Conservation (phyloP, 2,113 vertebrate genomes). For the Steatornis caripensis region DNA sequence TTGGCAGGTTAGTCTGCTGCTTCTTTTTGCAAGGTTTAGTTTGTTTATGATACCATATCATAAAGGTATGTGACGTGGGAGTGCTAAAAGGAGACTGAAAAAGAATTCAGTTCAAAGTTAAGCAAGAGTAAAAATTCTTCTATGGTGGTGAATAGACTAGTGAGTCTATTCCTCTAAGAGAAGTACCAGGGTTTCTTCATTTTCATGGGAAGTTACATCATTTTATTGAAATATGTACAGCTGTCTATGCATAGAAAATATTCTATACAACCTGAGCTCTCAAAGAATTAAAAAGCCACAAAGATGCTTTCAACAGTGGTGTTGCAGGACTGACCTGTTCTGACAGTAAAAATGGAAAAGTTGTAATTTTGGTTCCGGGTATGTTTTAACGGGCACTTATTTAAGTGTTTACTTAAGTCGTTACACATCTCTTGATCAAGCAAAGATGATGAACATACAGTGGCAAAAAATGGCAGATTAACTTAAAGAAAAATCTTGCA, state of each 20-base stretch:
- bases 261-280: neutral
- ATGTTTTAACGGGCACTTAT: neutral
- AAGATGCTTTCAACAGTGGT: neutral
- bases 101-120: neutral
- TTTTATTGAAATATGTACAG: neutral
- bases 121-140: neutral
- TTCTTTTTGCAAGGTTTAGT: neutral
- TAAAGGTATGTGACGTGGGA: neutral
- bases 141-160: rapidly evolving
- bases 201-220: neutral
- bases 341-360: neutral
- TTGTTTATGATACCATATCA: neutral
- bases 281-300: neutral
- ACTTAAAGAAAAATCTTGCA: neutral
- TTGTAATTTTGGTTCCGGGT: neutral
- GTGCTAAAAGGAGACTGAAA: neutral
- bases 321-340: neutral
- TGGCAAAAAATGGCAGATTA: neutral
- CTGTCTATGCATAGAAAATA: neutral
- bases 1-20: neutral
- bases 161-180: neutral
- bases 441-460: neutral
- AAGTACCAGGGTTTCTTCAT: neutral
- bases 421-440: neutral
- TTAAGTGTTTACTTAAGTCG: neutral